Base-by-base conservation (phyloP, 2,888 invertebrate species). In the Malthinus seriepunctatus region DNA sequence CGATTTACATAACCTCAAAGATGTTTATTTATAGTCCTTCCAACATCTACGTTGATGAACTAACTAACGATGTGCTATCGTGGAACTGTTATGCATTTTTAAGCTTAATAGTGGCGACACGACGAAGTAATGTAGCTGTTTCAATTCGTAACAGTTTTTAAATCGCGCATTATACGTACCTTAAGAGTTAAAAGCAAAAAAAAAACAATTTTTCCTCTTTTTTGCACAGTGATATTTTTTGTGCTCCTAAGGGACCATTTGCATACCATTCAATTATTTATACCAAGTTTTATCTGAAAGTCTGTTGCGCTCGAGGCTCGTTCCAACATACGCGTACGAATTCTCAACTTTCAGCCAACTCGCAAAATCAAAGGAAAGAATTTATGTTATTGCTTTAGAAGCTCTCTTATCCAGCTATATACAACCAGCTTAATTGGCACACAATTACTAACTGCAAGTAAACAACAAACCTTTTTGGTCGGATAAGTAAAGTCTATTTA, bases 181-280 rank as follows among this genome's bases (percentile, higher is more conserved):
- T 23, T 23, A 23, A 23, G 23, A 23, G 23, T 23, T n/a, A n/a
- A n/a, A n/a, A n/a, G 23, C 3, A 23, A 23, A 23, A 5, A 23
- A 23, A 23, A 23, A 23, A 5, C 2, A 23, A 23, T 23, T 23
- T 23, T 23, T 5, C 23, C 23, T 5, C 5, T 23, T 23, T 23
- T 23, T 23, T 23, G 23, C 5, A 23, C 23, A 23, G 23, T 23
- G 23, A 23, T 23, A 23, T 23, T 23, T 42, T 9, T 15, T 15
- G 15, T 5, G 12, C n/a, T 23, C 15, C 39, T 23, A 9, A 2
- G 39, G 39, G 35, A 48, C 55, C 45, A 63, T 65, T 67, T 65
- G 64, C 63, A 63, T 65, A 59, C 57, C 61, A 62, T 65, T 63
- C 64, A 67, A 67, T 67, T 67, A 67, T 65, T 67, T 63, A 67